A percentile compares a stretch with the other conserved stretches of the same genome.
These are phyloP conservation scores for Isoperla grammatica DNA, from an alignment of 2,888 invertebrate species.

Conservation along the genomic window DNA sequence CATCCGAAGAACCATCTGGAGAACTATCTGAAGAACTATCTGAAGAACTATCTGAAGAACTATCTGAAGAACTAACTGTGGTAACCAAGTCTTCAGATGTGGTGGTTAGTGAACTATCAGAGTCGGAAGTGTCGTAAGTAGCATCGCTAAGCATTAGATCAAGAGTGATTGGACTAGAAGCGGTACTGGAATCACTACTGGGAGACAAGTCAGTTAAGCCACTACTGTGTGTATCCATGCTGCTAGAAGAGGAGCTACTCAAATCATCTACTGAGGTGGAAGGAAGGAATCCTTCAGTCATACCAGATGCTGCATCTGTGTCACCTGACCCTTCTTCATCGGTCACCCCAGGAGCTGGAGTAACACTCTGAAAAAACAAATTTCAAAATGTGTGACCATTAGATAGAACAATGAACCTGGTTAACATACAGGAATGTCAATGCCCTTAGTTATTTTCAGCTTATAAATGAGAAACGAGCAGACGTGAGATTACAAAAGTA, in stretches of 20 bases:
- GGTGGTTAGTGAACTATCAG: conserved; percentile 4
- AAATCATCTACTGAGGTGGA: background rate
- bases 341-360: conserved; percentile 3
- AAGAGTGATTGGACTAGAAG: conserved; percentile 39
- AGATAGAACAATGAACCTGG: too few relatives aligned
- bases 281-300: conserved; percentile 7
- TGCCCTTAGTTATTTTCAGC: too few relatives aligned
- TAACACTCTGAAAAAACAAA: conserved; percentile 14
- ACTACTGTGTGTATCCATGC: conserved; percentile 8
- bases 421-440: too few relatives aligned
- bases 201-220: background rate
- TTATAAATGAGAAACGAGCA: too few relatives aligned
- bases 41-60: background rate
- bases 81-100: conserved; percentile 13
- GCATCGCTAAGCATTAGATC: conserved; percentile 51
- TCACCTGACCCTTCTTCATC: conserved; percentile 25
- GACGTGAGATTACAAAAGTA: too few relatives aligned
- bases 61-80: background rate
- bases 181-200: conserved; percentile 1
- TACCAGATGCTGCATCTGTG: conserved; percentile 3
- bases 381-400: too few relatives aligned
- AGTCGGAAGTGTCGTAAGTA: conserved; percentile 34
- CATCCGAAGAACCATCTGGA: background rate
- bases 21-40: background rate
- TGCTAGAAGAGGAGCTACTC: conserved; percentile 1